A percentile compares a stretch with the other conserved stretches of the same genome.
Evolutionary conservation across 2,113 vertebrate genomes (phyloP).

Genomic region (Lonchura striata): DNA sequence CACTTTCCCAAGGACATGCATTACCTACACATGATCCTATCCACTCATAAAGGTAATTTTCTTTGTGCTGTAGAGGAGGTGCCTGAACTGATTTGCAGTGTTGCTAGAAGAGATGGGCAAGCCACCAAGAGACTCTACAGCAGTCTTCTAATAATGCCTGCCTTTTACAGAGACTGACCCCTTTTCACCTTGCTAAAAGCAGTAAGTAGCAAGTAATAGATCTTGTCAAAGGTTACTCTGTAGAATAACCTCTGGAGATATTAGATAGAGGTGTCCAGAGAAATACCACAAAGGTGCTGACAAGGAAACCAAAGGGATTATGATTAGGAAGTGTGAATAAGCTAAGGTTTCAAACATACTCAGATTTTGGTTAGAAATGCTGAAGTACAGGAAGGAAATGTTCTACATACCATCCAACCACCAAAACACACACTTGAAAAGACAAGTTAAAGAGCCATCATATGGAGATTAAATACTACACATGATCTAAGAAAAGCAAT

Average conservation of each 20-base stretch:
- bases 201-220: conserved; percentile 61
- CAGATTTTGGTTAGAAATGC: conserved; percentile 47
- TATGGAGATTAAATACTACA: background rate
- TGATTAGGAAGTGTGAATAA: conserved; percentile 58
- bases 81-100: background rate
- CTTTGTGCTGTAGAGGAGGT: background rate
- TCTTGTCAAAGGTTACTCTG: conserved; percentile 67
- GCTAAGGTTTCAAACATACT: conserved; percentile 46
- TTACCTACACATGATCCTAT: background rate
- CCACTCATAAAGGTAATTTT: background rate
- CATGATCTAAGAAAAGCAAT: conserved; percentile 10
- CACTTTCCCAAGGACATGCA: background rate
- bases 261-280: conserved; percentile 61
- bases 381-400: conserved; percentile 43
- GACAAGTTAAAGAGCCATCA: conserved; percentile 44
- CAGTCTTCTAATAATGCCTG: conserved; percentile 12
- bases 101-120: conserved; percentile 13
- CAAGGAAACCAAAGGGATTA: conserved; percentile 58
- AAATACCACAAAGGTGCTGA: conserved; percentile 58
- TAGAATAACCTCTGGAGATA: conserved; percentile 58
- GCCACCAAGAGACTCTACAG: background rate
- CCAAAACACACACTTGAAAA: conserved; percentile 50
- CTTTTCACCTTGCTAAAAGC: conserved; percentile 45
- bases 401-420: conserved; percentile 57
- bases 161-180: conserved; percentile 30